These are phyloP conservation scores for Chloroclysta siterata DNA, from an alignment of 2,888 invertebrate species.

Conservation along the genomic window DNA sequence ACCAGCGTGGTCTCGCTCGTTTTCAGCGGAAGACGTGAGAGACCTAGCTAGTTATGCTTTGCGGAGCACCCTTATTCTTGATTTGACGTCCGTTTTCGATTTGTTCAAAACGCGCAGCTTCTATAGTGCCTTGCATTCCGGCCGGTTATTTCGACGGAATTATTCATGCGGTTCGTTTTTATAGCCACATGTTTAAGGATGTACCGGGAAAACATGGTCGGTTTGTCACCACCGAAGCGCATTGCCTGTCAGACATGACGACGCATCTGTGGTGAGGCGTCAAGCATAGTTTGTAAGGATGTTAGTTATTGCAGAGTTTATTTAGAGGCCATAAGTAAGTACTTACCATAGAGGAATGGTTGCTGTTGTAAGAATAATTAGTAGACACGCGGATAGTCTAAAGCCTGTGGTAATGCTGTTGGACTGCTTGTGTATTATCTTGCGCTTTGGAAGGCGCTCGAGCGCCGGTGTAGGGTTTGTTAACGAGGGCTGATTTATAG, in stretches of 20 bases:
- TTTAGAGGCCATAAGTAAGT: constrained; percentile 24
- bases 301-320: constrained; percentile 26
- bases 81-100: constrained; percentile 21
- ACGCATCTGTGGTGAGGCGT: constrained; percentile 16
- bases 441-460: constrained; percentile 18
- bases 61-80: constrained; percentile 23
- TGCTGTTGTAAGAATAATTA: constrained; percentile 17
- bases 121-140: constrained; percentile 1
- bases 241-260: constrained; percentile 22
- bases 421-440: constrained; percentile 19
- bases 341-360: constrained; percentile 10
- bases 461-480: constrained; percentile 13
- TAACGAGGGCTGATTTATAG: constrained; percentile 23
- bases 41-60: constrained; percentile 26
- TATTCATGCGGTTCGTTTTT: constrained; percentile 7
- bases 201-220: constrained; percentile 11
- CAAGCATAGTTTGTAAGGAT: constrained; percentile 20
- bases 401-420: constrained; percentile 20
- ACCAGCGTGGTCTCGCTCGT: constrained; percentile 14
- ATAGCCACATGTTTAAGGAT: neutral
- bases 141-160: constrained; percentile 14
- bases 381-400: constrained; percentile 19
- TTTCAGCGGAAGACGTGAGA: constrained; percentile 6
- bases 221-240: constrained; percentile 2
- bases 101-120: constrained; percentile 18